A percentile compares a stretch with the other conserved stretches of the same genome.
Evolutionary conservation across 2,888 invertebrate species (phyloP).

Genomic region (Chironomus tentans): DNA sequence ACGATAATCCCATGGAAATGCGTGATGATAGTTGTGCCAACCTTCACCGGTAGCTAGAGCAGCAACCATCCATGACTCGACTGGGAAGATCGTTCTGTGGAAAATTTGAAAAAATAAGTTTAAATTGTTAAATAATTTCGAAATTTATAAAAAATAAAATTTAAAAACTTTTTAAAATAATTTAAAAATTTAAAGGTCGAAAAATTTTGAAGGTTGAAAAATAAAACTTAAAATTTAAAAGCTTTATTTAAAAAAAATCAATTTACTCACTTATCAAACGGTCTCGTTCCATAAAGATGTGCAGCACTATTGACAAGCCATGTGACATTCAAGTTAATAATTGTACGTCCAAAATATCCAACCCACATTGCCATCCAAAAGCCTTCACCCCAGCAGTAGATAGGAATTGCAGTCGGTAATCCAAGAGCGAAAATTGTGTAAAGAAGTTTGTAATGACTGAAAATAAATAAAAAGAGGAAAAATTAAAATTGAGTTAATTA

Average conservation of each 20-base stretch:
- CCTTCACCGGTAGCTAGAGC: slow-evolving; percentile 67
- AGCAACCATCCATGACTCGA: slow-evolving; percentile 60
- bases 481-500: not conserved
- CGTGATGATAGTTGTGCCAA: slow-evolving; percentile 78
- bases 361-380: slow-evolving; percentile 49
- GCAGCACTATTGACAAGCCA: slow-evolving; percentile 69
- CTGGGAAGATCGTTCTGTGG: slow-evolving; percentile 59
- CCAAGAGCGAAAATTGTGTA: slow-evolving; percentile 47
- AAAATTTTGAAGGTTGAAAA: too few relatives aligned
- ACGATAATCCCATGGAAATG: slow-evolving; percentile 80
- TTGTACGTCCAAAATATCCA: slow-evolving; percentile 49
- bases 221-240: not conserved
- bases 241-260: too few relatives aligned
- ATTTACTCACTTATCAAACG: slow-evolving; percentile 51
- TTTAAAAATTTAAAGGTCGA: too few relatives aligned
- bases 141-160: not conserved
- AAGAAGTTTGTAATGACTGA: slow-evolving; percentile 49
- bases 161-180: too few relatives aligned
- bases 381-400: slow-evolving; percentile 54
- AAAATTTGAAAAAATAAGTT: not conserved
- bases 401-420: slow-evolving; percentile 50
- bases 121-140: too few relatives aligned
- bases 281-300: slow-evolving; percentile 58
- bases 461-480: slow-evolving; percentile 29
- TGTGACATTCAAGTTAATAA: slow-evolving; percentile 53